A percentile compares a stretch with the other conserved stretches of the same genome.
Conservation (phyloP, 2,888 invertebrate species). For the Coenonympha glycerion region DNA sequence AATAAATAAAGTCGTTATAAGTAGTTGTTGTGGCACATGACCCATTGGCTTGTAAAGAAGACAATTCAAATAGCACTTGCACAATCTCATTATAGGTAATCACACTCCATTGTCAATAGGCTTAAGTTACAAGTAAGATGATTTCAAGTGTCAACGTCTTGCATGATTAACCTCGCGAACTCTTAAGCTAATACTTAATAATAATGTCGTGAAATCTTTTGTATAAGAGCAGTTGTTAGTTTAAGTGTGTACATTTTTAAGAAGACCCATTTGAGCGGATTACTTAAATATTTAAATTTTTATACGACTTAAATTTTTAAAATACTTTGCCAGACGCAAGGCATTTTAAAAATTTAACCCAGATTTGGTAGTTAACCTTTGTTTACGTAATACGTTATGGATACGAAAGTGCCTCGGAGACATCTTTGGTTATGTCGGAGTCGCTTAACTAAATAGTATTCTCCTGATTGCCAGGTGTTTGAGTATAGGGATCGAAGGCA, state of each 20-base stretch:
- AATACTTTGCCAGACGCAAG: too few relatives aligned
- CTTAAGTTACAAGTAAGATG: neutral
- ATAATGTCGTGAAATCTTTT: neutral
- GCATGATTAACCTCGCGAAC: neutral
- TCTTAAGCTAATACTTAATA: neutral
- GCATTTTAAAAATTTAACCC: too few relatives aligned
- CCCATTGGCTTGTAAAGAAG: neutral
- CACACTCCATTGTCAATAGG: neutral
- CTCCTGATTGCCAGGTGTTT: too few relatives aligned
- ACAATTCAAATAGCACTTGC: neutral
- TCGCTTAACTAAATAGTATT: too few relatives aligned
- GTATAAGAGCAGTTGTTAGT: neutral
- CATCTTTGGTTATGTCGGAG: too few relatives aligned
- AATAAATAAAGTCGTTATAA: too few relatives aligned
- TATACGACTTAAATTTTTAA: too few relatives aligned
- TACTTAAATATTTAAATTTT: neutral
- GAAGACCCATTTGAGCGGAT: neutral
- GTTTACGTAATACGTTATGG: too few relatives aligned
- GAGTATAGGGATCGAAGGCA: too few relatives aligned
- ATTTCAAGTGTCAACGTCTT: neutral
- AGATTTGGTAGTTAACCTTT: too few relatives aligned
- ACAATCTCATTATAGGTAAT: neutral
- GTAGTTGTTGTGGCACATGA: neutral
- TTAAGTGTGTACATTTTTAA: neutral
- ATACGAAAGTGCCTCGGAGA: too few relatives aligned